Percentiles rank a stretch among this genome's conserved stretches.
phyloP scores from a whole-genome alignment of 1,140 invertebrate species.

The Drosophila ironensis region DNA sequence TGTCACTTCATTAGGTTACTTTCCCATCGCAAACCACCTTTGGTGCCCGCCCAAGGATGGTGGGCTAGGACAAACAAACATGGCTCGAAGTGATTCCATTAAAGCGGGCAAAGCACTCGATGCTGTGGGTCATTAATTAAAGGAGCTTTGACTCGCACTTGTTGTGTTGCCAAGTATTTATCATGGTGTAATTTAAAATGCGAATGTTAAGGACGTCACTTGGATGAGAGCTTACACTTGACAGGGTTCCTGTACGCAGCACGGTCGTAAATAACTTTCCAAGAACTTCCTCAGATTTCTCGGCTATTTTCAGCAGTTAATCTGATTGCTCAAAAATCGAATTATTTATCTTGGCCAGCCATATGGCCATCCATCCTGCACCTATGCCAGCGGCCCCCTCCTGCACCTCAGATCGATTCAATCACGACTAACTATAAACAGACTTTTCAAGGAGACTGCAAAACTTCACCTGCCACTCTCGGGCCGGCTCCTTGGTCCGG shows the following conservation, averaged over 20 bases:
- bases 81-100: neutral
- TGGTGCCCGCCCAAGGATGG: neutral
- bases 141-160: neutral
- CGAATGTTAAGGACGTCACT: no score
- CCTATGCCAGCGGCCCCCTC: no score
- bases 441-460: slow-evolving; percentile 7
- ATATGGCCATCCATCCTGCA: no score
- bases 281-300: no score
- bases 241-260: no score
- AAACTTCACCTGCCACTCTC: slow-evolving; percentile 8
- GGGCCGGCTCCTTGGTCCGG: no score
- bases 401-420: neutral
- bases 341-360: no score
- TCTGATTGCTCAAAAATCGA: no score
- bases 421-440: slow-evolving; percentile 2
- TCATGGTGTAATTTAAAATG: neutral
- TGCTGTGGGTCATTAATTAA: slow-evolving; percentile 4
- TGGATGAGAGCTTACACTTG: no score
- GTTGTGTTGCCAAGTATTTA: neutral
- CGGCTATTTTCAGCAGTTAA: no score
- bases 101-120: slow-evolving; percentile 9
- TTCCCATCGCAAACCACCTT: slow-evolving; percentile 26
- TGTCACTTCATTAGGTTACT: slow-evolving; percentile 41
- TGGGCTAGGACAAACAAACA: slow-evolving; percentile 8
- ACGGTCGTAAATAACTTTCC: no score